These are phyloP conservation scores for Myotis findleyi DNA, from an alignment of 2,797 vertebrate genomes.

Conservation along the genomic window DNA sequence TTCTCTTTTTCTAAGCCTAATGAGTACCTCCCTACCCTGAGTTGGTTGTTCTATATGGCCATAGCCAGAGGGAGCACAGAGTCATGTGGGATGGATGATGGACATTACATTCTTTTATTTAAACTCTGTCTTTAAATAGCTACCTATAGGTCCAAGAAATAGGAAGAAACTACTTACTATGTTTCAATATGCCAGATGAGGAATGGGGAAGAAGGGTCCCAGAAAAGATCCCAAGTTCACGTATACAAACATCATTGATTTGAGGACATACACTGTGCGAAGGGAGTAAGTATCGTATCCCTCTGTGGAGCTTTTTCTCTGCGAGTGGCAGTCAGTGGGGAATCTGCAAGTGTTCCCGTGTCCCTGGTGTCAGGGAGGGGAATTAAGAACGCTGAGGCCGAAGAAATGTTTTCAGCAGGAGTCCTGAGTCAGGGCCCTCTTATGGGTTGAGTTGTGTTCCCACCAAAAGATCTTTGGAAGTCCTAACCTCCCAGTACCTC, in stretches of 20 bases:
- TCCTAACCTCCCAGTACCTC: neutral
- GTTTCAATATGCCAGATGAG: neutral
- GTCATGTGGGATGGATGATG: neutral
- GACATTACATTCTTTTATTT: neutral
- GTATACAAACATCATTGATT: neutral
- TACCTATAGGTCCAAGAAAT: neutral
- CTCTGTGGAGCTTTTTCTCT: neutral
- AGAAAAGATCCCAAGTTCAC: neutral
- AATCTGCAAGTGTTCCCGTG: neutral
- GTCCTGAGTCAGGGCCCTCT: neutral
- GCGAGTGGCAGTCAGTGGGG: neutral
- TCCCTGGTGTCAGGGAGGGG: neutral
- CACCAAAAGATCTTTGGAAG: neutral
- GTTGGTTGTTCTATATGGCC: neutral
- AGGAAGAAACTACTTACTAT: neutral
- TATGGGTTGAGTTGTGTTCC: neutral
- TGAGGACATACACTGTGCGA: neutral
- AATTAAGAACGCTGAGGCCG: neutral
- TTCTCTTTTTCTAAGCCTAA: neutral
- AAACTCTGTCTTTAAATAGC: slow-evolving; percentile 7
- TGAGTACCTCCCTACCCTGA: neutral
- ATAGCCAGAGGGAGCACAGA: neutral
- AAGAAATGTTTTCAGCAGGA: neutral
- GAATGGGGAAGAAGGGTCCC: neutral
- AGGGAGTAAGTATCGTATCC: neutral